Evolutionary conservation across 2,113 vertebrate species (phyloP).

Genomic region (Thomomys bottae): DNA sequence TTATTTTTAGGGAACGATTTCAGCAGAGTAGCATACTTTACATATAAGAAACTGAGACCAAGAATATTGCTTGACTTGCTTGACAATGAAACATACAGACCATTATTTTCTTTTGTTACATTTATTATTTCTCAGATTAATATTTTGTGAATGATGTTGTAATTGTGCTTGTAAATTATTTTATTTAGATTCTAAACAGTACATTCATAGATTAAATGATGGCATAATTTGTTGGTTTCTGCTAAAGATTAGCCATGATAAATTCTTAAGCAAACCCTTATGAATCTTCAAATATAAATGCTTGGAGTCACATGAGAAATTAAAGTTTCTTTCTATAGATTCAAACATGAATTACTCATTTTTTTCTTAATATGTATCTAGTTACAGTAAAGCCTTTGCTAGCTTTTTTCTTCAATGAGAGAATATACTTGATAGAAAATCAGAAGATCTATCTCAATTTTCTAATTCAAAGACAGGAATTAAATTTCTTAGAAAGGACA

Average conservation of each 20-base stretch:
- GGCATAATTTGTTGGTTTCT: neutral
- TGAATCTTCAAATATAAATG: neutral
- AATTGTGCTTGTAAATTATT: neutral
- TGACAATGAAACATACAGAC: neutral
- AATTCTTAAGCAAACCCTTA: neutral
- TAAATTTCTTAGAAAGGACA: neutral
- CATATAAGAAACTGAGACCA: neutral
- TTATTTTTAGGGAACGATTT: neutral
- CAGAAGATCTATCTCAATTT: neutral
- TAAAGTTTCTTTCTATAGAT: neutral
- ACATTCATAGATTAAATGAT: constrained; percentile 6
- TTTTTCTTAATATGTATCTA: neutral
- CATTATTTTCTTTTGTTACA: neutral
- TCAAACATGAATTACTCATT: constrained; percentile 6
- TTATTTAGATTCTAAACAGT: neutral
- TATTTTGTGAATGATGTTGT: neutral
- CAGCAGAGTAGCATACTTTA: neutral
- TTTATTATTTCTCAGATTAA: neutral
- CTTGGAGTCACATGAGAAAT: neutral
- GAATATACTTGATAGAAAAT: neutral
- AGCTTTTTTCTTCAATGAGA: neutral
- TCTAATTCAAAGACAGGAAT: neutral
- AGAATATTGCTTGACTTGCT: neutral
- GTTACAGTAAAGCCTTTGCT: neutral
- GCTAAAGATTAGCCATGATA: neutral